These are phyloP conservation scores for Zygaena filipendulae DNA, from an alignment of 2,888 invertebrate genomes.

Conservation along the genomic window DNA sequence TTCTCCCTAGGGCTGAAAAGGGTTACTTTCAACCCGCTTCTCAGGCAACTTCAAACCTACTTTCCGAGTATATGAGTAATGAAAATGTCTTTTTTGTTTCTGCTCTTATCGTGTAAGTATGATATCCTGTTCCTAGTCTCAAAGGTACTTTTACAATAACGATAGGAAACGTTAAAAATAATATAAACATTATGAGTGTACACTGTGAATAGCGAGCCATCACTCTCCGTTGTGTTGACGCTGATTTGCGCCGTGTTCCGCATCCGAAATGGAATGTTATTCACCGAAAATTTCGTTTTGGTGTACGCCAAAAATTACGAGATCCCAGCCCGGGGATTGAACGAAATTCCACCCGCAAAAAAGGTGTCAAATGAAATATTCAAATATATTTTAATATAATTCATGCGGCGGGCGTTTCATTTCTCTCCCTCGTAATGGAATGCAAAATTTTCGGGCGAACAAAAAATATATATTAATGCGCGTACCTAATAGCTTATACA, in stretches of 20 bases:
- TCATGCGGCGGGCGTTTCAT: conserved; percentile 70
- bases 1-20: too few relatives aligned
- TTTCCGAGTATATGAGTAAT: too few relatives aligned
- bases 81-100: too few relatives aligned
- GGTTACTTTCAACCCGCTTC: too few relatives aligned
- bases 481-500: conserved; percentile 70
- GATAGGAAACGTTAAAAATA: too few relatives aligned
- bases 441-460: conserved; percentile 68
- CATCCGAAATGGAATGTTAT: conserved; percentile 66
- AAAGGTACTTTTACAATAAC: too few relatives aligned
- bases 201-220: conserved; percentile 45
- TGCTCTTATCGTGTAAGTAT: too few relatives aligned
- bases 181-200: too few relatives aligned
- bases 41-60: too few relatives aligned
- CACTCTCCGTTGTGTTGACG: conserved; percentile 61
- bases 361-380: conserved; percentile 71
- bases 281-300: conserved; percentile 57
- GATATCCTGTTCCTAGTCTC: too few relatives aligned
- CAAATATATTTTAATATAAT: conserved; percentile 71
- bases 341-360: conserved; percentile 63
- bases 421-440: conserved; percentile 69
- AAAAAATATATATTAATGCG: conserved; percentile 70
- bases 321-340: conserved; percentile 55
- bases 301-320: conserved; percentile 64
- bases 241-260: conserved; percentile 60